Conservation (phyloP, 92 coral and sea anemone genomes). For the Palythoa grandiflora region DNA sequence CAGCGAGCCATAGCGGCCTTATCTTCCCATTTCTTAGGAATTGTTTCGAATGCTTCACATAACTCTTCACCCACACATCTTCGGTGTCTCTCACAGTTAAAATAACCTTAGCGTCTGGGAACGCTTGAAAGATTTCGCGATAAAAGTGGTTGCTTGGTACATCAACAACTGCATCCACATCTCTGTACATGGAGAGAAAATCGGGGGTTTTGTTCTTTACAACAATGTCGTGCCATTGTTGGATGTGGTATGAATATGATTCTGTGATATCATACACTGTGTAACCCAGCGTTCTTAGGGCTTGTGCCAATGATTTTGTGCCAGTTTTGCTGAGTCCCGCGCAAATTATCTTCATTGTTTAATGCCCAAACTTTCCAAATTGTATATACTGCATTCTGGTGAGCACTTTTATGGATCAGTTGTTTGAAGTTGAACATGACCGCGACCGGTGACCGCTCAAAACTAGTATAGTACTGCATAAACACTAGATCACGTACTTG, state of each 20-base stretch:
- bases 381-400: no score
- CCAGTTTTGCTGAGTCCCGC: background rate
- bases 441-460: no score
- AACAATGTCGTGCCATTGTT: background rate
- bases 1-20: background rate
- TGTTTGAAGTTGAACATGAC: no score
- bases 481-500: no score
- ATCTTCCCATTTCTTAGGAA: background rate
- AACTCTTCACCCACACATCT: slow-evolving; percentile 56
- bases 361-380: no score
- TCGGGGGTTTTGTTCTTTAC: background rate
- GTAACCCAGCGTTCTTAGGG: background rate
- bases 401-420: no score
- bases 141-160: background rate
- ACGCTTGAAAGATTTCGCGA: slow-evolving; percentile 50
- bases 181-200: background rate
- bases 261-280: background rate
- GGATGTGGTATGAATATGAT: background rate
- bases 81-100: slow-evolving; percentile 60
- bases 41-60: background rate
- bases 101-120: slow-evolving; percentile 57
- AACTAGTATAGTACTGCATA: no score
- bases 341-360: background rate
- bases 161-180: background rate
- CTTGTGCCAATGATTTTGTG: background rate